These are phyloP conservation scores for Pholis gunnellus DNA, from an alignment of 2,113 vertebrate species.

Conservation along the genomic window DNA sequence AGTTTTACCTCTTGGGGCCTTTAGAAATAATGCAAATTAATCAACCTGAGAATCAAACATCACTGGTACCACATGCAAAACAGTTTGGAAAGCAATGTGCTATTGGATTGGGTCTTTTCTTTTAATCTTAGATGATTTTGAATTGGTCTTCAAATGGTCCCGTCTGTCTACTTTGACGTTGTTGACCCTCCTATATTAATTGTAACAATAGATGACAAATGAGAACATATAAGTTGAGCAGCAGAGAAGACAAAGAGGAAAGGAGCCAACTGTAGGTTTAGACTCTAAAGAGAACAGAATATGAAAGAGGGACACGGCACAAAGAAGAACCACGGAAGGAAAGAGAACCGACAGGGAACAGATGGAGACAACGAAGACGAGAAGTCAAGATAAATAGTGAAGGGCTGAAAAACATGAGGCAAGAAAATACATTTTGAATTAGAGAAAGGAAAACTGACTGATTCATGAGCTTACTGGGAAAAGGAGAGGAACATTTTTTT, in stretches of 20 bases:
- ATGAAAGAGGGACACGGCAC: background rate
- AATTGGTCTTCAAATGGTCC: no score
- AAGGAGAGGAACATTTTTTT: background rate
- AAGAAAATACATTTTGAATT: constrained; percentile 33
- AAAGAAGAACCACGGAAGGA: background rate
- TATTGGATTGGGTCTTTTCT: no score
- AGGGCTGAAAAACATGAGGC: constrained; percentile 2
- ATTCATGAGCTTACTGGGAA: constrained; percentile 13
- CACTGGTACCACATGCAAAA: no score
- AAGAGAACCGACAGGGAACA: constrained; percentile 6
- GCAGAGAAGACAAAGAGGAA: background rate
- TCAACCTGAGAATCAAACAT: no score
- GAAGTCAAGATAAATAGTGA: background rate
- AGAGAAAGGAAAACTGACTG: constrained; percentile 25
- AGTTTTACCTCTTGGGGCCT: no score
- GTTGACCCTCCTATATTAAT: background rate
- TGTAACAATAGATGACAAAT: background rate
- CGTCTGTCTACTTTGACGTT: background rate
- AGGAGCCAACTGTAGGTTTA: background rate
- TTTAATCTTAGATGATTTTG: no score
- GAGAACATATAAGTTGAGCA: background rate
- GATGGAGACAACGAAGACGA: background rate
- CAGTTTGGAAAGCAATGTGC: no score
- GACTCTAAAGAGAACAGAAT: background rate
- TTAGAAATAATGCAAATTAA: no score